Percentiles rank a stretch among this genome's conserved stretches.
Conservation (phyloP, 2,888 invertebrate genomes). For the Leptopilina myrica region DNA sequence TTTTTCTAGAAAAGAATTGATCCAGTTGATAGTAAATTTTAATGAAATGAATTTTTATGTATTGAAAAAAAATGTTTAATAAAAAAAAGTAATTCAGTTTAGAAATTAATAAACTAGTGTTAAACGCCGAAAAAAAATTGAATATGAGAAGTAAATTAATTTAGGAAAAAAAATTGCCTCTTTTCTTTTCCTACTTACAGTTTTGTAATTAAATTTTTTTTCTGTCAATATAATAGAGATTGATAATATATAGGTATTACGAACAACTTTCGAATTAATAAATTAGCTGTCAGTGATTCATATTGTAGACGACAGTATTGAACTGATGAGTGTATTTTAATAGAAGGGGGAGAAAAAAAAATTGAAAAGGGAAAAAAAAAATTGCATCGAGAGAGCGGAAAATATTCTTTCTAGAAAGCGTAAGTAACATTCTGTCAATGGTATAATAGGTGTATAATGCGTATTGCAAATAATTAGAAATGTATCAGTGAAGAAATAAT, state of each 20-base stretch:
- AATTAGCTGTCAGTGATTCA: slow-evolving; percentile 8
- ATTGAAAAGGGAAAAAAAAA: not conserved
- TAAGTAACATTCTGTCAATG: not conserved
- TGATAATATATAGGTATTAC: not conserved
- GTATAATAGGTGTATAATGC: slow-evolving; percentile 22
- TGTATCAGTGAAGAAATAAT: slow-evolving; percentile 35
- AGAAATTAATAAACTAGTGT: no score
- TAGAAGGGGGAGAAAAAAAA: no score
- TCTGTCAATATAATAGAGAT: not conserved
- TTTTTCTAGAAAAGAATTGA: no score
- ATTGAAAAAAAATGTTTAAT: no score
- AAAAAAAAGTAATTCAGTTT: no score
- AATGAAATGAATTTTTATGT: no score
- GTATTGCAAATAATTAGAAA: slow-evolving; percentile 38
- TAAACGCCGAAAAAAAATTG: no score
- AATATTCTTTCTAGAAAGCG: slow-evolving; percentile 3
- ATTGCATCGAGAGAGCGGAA: not conserved
- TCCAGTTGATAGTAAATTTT: no score
- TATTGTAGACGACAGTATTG: slow-evolving; percentile 14
- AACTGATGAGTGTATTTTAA: slow-evolving; percentile 1
- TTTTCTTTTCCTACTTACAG: not conserved
- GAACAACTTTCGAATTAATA: slow-evolving; percentile 8
- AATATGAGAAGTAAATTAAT: no score
- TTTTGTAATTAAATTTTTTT: slow-evolving; percentile 3
- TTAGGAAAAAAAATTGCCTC: not conserved